Percentiles rank a stretch among this genome's conserved stretches.
Conservation (phyloP, 2,113 vertebrate genomes). For the Amazona guildingii region DNA sequence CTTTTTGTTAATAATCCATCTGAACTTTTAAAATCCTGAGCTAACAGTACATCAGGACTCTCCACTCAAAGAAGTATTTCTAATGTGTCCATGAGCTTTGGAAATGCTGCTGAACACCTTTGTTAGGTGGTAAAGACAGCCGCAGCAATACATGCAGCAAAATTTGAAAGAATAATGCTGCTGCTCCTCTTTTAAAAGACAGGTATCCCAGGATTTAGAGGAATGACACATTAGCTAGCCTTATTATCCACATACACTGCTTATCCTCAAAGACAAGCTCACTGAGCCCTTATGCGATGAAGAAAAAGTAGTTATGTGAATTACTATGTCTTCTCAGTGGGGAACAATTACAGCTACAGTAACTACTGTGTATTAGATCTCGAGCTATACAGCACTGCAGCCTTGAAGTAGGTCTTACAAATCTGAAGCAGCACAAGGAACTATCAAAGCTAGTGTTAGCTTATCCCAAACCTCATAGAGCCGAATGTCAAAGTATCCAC, state of each 20-base stretch:
- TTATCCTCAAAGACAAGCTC: background rate
- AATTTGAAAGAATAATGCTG: background rate
- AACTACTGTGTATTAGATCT: background rate
- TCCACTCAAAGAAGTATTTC: background rate
- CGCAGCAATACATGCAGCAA: background rate
- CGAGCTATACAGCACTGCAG: background rate
- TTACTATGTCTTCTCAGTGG: background rate
- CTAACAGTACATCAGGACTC: background rate
- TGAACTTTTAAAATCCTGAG: background rate
- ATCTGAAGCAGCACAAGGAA: background rate
- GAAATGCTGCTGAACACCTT: background rate
- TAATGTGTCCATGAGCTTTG: background rate
- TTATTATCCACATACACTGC: background rate
- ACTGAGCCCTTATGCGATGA: background rate
- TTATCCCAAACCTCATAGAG: background rate
- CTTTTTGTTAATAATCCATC: background rate
- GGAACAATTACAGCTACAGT: background rate
- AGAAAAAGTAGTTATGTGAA: background rate
- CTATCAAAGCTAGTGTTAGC: background rate
- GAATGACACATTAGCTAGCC: background rate
- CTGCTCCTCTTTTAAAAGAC: background rate
- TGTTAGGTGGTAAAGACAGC: background rate
- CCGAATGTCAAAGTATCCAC: fast-evolving
- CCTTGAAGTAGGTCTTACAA: background rate
- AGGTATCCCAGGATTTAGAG: background rate